Conservation (phyloP, 2,113 vertebrate genomes). For the Cheirogaleus medius region DNA sequence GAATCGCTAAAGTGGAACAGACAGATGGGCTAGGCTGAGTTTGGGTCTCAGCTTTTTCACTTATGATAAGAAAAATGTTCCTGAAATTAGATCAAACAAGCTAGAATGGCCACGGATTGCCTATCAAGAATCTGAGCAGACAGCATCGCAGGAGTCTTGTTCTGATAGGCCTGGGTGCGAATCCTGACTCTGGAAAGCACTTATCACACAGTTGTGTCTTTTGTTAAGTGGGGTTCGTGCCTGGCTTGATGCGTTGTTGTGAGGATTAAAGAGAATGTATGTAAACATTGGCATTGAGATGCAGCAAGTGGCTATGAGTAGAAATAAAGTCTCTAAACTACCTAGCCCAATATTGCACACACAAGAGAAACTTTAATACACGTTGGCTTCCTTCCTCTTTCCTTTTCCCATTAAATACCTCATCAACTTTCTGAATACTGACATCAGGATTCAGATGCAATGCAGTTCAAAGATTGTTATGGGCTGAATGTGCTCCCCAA, state of each 20-base stretch:
- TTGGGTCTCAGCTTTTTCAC: not conserved
- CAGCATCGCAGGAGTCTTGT: not conserved
- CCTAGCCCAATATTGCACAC: not conserved
- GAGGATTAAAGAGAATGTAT: not conserved
- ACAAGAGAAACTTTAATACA: not conserved
- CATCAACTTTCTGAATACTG: not conserved
- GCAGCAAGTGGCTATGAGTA: not conserved
- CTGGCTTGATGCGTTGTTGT: not conserved
- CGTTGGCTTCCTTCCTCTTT: not conserved
- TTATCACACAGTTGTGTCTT: not conserved
- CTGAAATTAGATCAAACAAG: not conserved
- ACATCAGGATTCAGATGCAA: not conserved
- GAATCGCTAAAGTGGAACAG: not conserved
- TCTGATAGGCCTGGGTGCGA: not conserved
- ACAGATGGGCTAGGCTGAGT: not conserved
- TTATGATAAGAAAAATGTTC: not conserved
- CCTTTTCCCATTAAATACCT: not conserved
- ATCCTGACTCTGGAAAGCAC: not conserved
- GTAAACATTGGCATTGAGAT: not conserved
- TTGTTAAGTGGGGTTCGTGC: not conserved
- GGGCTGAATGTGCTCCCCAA: not conserved
- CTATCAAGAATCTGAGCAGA: too few relatives aligned
- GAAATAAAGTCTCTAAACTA: not conserved
- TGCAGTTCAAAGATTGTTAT: not conserved
- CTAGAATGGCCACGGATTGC: not conserved